Conservation (phyloP, 1,140 invertebrate species). For the Anastatus disparis region DNA sequence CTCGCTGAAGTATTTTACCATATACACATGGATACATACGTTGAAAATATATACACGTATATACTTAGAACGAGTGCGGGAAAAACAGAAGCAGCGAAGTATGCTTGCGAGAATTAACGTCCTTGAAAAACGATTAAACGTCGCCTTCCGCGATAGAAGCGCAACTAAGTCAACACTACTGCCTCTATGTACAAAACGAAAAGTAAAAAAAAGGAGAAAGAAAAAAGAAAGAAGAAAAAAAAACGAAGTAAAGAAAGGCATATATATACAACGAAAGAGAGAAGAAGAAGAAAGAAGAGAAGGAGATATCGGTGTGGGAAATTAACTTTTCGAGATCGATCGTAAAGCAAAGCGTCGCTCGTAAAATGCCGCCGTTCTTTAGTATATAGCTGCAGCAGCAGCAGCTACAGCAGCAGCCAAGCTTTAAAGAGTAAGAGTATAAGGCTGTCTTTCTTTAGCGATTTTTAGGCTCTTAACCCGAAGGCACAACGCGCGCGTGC, state of each 20-base stretch:
- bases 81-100: not conserved
- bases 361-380: conserved; percentile 19
- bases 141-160: conserved; percentile 1
- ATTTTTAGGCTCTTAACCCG: no score
- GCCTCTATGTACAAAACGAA: not conserved
- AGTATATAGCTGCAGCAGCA: not conserved
- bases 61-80: not conserved
- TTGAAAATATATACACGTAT: no score
- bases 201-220: not conserved
- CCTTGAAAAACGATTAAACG: conserved; percentile 26
- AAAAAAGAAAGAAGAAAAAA: not conserved
- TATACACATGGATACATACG: not conserved
- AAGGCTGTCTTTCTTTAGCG: no score
- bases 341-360: conserved; percentile 37
- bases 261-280: not conserved
- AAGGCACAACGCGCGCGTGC: no score
- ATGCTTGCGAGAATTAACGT: conserved; percentile 1
- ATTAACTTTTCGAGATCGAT: conserved; percentile 41
- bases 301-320: conserved; percentile 17
- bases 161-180: not conserved
- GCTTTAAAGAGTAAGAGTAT: no score
- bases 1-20: not conserved
- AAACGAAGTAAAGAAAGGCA: not conserved
- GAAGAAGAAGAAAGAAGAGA: not conserved
- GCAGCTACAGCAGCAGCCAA: no score